Evolutionary conservation across 2,888 invertebrate species (phyloP).

Genomic region (Ormia ochracea): DNA sequence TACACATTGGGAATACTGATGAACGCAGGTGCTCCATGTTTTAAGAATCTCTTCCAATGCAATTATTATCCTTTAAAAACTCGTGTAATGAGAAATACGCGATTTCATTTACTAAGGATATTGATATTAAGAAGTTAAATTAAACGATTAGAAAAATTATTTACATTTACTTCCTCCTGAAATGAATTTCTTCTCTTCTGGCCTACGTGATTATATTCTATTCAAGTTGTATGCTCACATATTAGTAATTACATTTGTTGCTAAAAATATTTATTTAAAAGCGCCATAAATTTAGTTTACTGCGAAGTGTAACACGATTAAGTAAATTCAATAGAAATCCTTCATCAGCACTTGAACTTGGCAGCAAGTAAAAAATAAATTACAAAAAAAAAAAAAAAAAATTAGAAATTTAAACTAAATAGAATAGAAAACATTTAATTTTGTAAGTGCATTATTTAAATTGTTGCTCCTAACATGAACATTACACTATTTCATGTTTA

Average conservation of each 20-base stretch:
- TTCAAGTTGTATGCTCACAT: too few relatives aligned
- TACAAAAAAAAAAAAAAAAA: not conserved
- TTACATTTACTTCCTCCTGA: not conserved
- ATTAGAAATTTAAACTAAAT: not conserved
- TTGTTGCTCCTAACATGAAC: conserved; percentile 9
- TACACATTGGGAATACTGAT: too few relatives aligned
- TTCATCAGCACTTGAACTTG: conserved; percentile 41
- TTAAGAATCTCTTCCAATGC: too few relatives aligned
- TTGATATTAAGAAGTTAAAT: too few relatives aligned
- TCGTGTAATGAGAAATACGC: too few relatives aligned
- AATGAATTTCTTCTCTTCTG: not conserved
- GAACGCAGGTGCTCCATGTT: too few relatives aligned
- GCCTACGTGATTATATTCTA: not conserved
- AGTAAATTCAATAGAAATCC: conserved; percentile 19
- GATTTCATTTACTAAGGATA: too few relatives aligned
- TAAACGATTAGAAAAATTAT: too few relatives aligned
- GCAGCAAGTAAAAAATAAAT: conserved; percentile 28
- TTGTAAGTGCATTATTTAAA: not conserved
- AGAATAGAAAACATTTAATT: not conserved
- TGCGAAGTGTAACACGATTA: conserved; percentile 3
- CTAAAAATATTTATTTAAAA: conserved; percentile 14
- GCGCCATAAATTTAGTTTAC: conserved; percentile 10
- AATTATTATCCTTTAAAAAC: too few relatives aligned
- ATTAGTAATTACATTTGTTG: not conserved
- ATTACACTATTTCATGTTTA: conserved; percentile 46